Evolutionary conservation across 2,888 invertebrate genomes (phyloP).

Genomic region (Protonemura montana): DNA sequence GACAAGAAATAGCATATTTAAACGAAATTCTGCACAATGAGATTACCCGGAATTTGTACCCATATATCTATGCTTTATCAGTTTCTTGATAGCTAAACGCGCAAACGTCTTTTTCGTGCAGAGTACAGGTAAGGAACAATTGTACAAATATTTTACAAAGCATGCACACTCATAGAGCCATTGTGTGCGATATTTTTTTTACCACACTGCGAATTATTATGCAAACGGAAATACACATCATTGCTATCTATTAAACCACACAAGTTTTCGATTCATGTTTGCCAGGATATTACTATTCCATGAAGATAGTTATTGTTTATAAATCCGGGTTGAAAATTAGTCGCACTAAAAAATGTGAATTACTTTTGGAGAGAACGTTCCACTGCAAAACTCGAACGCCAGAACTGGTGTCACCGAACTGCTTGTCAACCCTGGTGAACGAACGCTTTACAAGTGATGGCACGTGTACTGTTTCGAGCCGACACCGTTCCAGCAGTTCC

Average conservation of each 20-base stretch:
- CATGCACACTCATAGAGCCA: constrained; percentile 55
- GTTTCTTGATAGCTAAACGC: too few relatives aligned
- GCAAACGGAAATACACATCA: too few relatives aligned
- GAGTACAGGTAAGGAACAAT: background rate
- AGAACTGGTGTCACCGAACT: constrained; percentile 55
- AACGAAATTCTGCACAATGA: too few relatives aligned
- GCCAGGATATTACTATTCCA: too few relatives aligned
- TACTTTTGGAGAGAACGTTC: constrained; percentile 77
- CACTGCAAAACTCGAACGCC: constrained; percentile 71
- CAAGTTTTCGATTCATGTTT: too few relatives aligned
- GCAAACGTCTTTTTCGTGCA: background rate
- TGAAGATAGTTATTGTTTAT: too few relatives aligned
- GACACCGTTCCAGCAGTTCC: constrained; percentile 63
- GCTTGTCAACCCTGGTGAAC: constrained; percentile 53
- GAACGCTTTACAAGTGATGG: constrained; percentile 61
- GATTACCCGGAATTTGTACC: too few relatives aligned
- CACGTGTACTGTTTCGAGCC: constrained; percentile 60
- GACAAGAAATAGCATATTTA: too few relatives aligned
- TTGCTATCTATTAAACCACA: too few relatives aligned
- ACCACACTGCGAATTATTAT: background rate
- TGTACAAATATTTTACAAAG: background rate
- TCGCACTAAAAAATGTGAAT: too few relatives aligned
- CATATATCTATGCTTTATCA: too few relatives aligned
- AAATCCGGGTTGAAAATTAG: too few relatives aligned
- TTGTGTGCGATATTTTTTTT: background rate